Base-by-base conservation (phyloP, 2,113 vertebrate genomes). In the Ageneiosus marmoratus region DNA sequence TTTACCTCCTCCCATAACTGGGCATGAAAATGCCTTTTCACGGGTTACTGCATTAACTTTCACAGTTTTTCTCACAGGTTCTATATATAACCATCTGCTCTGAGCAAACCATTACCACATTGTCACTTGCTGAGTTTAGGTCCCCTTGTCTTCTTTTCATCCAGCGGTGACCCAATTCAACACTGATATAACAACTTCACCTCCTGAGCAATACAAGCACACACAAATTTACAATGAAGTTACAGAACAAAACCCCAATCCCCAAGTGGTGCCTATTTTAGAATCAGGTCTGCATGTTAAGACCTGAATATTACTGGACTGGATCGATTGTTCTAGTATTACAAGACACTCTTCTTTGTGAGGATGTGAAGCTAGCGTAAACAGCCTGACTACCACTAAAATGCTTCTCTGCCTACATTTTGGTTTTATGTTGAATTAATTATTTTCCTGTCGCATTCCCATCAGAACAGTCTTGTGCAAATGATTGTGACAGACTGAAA, bases 261-360 rank as follows among this genome's bases (percentile, higher is more conserved):
- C n/a, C 37, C 27, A 72, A 37, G 11, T 65, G 37, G 70, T 79
- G 13, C 34, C 34, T 74, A 72, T 74, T 85, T 77, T 34, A n/a
- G 37, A 77, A 81, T 84, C 56, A 46, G 10, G 55, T 55, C 63
- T 83, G 48, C 34, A 85, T 86, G 80, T 69, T 63, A 86, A 78
- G 81, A 60, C 85, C 87, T 20, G 89, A 90, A 89, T 80, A 85
- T 83, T 89, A 86, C 89, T 87, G 89, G 81, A 89, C 77, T 88
- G 88, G 88, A 94, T 93, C 91, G 93, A 93, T 93, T 73, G 65
- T 92, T 88, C 91, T 92, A 92, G 83, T 86, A 85, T 87, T 89
- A 88, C 87, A 87, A 91, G 56, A 83, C 80, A 63, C 69, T 69
- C 20, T 32, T 70, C 29, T 55, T n/a, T 70, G 60, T 79, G 63